A percentile compares a stretch with the other conserved stretches of the same genome.
Conservation (phyloP, 2,888 invertebrate species). For the Heliconius hortense region DNA sequence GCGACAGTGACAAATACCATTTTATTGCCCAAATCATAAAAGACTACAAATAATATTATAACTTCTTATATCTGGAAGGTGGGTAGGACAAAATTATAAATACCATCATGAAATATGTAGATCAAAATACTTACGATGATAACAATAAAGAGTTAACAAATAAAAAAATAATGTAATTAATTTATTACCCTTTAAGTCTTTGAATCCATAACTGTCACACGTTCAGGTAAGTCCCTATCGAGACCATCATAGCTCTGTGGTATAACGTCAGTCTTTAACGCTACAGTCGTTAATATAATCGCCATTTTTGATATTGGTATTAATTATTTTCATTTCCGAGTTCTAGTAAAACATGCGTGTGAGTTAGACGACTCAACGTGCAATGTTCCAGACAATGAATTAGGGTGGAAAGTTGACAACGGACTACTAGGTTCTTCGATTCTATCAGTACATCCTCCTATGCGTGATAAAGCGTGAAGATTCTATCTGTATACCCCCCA, state of each 20-base stretch:
- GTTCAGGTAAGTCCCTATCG: neutral
- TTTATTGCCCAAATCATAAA: constrained; percentile 5
- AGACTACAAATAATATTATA: neutral
- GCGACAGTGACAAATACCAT: constrained; percentile 3
- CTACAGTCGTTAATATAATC: neutral
- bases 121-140: neutral
- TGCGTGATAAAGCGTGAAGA: too few species aligned
- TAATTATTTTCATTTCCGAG: neutral
- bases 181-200: neutral
- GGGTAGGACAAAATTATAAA: neutral
- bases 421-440: neutral
- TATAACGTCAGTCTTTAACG: too few species aligned
- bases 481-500: too few species aligned
- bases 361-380: neutral
- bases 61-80: too few species aligned
- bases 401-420: too few species aligned
- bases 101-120: neutral
- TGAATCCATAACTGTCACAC: neutral
- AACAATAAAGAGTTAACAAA: neutral
- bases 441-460: neutral
- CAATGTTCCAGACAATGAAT: too few species aligned
- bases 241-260: too few species aligned
- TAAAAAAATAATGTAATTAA: too few species aligned
- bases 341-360: neutral
- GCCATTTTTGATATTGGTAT: neutral